Evolutionary conservation across 2,113 vertebrate species (phyloP), one percentile per base, ranked within the genome.

Genomic region (Pangasianodon hypophthalmus): DNA sequence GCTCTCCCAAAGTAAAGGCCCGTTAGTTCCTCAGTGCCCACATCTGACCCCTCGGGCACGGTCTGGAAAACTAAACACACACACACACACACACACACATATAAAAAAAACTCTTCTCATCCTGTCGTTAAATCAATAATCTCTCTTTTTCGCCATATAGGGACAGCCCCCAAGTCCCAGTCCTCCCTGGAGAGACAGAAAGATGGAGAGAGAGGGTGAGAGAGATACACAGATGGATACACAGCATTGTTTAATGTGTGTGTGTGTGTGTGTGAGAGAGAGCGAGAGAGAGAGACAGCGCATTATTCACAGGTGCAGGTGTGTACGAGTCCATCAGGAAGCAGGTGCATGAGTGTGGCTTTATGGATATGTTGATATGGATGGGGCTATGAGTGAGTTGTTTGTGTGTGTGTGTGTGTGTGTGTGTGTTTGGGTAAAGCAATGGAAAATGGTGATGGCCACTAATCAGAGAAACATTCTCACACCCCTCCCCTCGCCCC

Each of bases 311-410:
- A 87, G 90, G 37, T 95, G 88, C 96, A 96, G 95, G 95, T 96
- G 95, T 94, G 92, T 89, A 91, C 29, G 87, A 92, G 95, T 90
- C 94, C 93, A 91, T 93, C 64, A 89, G 90, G 87, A 94, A 95
- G 96, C 95, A 96, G 96, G 90, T 91, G 91, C 75, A 73, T 52
- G 85, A 87, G 86, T 50, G 89, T 82, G 81, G 69, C 79, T 85
- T 90, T 90, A 87, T 90, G 90, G 81, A 80, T 84, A 85, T 92
- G 77, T 21, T 91, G 75, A 86, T 91, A 46, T 90, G 71, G 82
- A 85, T 88, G 73, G 85, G 29, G 44, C 24, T 54, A 21, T 81
- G 58, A 69, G 75, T 88, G 44, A n/a, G 46, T 19, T 48, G 75
- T 56, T 77, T 37, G 60, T 64, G 89, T 26, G 93, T 80, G 89